Percentiles rank a stretch among this genome's conserved stretches.
Conservation (phyloP, 2,113 vertebrate genomes). For the Vimba vimba region DNA sequence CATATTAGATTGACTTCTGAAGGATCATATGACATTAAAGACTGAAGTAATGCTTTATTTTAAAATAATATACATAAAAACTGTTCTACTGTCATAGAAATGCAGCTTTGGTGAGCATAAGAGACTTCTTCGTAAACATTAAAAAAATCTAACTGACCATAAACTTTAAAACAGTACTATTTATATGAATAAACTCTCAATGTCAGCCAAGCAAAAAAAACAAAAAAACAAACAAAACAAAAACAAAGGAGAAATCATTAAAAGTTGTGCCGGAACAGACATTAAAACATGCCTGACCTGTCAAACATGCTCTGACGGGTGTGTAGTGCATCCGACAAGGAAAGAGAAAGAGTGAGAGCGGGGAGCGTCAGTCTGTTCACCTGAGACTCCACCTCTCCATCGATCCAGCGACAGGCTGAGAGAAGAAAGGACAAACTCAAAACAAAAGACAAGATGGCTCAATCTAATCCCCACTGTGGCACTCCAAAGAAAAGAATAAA, state of each 20-base stretch:
- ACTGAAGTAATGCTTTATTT: too few relatives aligned
- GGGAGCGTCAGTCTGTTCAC: constrained; percentile 21
- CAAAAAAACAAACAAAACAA: too few relatives aligned
- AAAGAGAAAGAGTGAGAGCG: background rate
- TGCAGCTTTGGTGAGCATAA: background rate
- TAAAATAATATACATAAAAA: too few relatives aligned
- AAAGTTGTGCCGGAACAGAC: background rate
- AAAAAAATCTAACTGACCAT: background rate
- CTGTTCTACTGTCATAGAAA: background rate
- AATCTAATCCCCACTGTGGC: constrained; percentile 49
- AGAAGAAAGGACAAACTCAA: constrained; percentile 44
- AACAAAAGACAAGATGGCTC: constrained; percentile 48
- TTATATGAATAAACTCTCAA: background rate
- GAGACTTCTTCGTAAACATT: background rate
- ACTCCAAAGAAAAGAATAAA: constrained; percentile 41
- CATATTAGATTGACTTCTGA: too few relatives aligned
- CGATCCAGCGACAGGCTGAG: constrained; percentile 13
- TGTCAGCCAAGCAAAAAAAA: background rate
- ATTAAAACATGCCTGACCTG: constrained; percentile 17
- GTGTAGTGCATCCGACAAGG: background rate
- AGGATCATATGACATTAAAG: too few relatives aligned
- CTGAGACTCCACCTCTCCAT: constrained; percentile 36
- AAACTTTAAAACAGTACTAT: background rate
- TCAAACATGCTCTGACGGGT: background rate
- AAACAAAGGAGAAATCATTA: constrained; percentile 6